Percentiles rank a stretch among this genome's conserved stretches.
Evolutionary conservation across 1,140 invertebrate species (phyloP).

Genomic region (Hyphantria cunea): DNA sequence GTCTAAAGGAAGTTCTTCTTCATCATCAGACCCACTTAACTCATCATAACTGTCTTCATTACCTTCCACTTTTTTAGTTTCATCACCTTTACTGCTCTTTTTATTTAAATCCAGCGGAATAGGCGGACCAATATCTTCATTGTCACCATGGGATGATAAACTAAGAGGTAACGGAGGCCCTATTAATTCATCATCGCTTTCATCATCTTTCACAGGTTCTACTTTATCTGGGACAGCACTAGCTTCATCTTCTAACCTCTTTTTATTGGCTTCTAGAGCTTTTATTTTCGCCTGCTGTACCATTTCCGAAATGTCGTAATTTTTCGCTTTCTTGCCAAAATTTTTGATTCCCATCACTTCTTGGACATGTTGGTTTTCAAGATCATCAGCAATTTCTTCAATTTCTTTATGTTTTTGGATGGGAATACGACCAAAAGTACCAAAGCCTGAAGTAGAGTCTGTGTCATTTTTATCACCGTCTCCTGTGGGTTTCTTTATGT

Average conservation of each 20-base stretch:
- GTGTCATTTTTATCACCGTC: slow-evolving; percentile 36
- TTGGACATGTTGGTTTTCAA: slow-evolving; percentile 85
- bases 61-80: slow-evolving; percentile 56
- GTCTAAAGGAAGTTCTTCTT: slow-evolving; percentile 79
- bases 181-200: slow-evolving; percentile 80
- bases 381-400: slow-evolving; percentile 86
- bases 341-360: slow-evolving; percentile 89
- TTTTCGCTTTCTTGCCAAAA: slow-evolving; percentile 90
- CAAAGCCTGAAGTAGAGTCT: slow-evolving; percentile 81
- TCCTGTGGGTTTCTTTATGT: slow-evolving; percentile 44
- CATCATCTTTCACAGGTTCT: slow-evolving; percentile 57
- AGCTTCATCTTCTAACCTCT: slow-evolving; percentile 52
- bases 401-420: slow-evolving; percentile 82
- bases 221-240: slow-evolving; percentile 35
- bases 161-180: slow-evolving; percentile 82
- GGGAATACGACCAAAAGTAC: slow-evolving; percentile 82
- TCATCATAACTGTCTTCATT: slow-evolving; percentile 80
- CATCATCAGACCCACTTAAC: slow-evolving; percentile 81
- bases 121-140: slow-evolving; percentile 58
- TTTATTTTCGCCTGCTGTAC: slow-evolving; percentile 78
- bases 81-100: slow-evolving; percentile 37
- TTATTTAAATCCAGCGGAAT: slow-evolving; percentile 40
- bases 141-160: slow-evolving; percentile 36
- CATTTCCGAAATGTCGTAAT: slow-evolving; percentile 86
- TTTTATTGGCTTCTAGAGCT: slow-evolving; percentile 62